These are phyloP conservation scores for Archocentrus centrarchus DNA, from an alignment of 2,113 vertebrate species.

Conservation along the genomic window DNA sequence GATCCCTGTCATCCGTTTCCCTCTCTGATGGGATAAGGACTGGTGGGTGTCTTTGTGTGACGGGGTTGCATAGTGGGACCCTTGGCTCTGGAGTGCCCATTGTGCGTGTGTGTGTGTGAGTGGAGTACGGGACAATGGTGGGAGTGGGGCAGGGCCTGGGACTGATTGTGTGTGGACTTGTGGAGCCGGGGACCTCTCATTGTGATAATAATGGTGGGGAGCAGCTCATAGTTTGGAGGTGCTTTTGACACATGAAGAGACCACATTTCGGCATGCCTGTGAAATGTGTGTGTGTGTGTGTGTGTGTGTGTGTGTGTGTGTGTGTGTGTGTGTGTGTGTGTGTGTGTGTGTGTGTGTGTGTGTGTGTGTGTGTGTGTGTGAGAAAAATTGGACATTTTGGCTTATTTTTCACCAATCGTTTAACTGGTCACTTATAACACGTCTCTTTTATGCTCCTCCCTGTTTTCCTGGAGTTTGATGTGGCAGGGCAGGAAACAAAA, in stretches of 20 bases:
- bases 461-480: constrained; percentile 15
- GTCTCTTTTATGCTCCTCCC: constrained; percentile 26
- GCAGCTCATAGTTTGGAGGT: constrained; percentile 75
- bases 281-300: constrained; percentile 4
- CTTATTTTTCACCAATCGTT: constrained; percentile 43
- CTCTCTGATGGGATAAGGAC: constrained; percentile 68
- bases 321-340: not conserved
- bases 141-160: constrained; percentile 73
- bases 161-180: constrained; percentile 75
- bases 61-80: constrained; percentile 74
- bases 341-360: not conserved
- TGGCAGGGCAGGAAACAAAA: constrained; percentile 50
- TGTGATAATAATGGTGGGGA: constrained; percentile 75
- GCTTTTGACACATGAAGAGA: constrained; percentile 75
- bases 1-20: constrained; percentile 45
- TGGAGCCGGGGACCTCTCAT: constrained; percentile 79
- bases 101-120: constrained; percentile 61
- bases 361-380: not conserved
- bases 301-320: not conserved
- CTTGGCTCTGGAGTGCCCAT: constrained; percentile 73
- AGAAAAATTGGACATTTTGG: constrained; percentile 17
- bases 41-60: constrained; percentile 76
- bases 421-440: constrained; percentile 41
- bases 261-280: constrained; percentile 39
- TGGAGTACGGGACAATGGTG: constrained; percentile 75